Percentiles rank a stretch among this genome's conserved stretches.
These are phyloP conservation scores for Bubo bubo DNA, from an alignment of 2,113 vertebrate genomes.

Conservation along the genomic window DNA sequence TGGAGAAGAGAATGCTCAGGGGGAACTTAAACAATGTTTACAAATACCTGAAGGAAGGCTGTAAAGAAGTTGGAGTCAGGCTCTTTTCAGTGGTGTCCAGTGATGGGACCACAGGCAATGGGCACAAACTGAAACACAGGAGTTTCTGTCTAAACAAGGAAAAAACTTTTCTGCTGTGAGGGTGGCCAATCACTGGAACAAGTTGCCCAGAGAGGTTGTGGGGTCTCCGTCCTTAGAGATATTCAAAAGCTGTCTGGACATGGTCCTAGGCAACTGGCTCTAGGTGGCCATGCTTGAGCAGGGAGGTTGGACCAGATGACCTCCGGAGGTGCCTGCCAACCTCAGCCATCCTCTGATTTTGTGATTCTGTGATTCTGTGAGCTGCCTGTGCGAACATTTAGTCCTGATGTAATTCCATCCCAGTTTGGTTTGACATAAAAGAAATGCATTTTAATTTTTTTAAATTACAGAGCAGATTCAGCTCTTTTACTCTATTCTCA, in stretches of 20 bases:
- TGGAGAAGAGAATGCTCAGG: not conserved
- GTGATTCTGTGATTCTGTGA: not conserved
- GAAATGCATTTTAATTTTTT: not conserved
- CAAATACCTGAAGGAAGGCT: not conserved
- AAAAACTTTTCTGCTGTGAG: not conserved
- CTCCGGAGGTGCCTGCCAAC: not conserved
- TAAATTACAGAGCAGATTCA: not conserved
- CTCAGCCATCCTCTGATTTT: not conserved
- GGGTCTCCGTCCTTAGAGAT: not conserved
- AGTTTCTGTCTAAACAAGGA: not conserved
- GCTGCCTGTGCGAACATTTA: not conserved
- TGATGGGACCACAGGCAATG: not conserved
- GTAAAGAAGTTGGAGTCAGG: not conserved
- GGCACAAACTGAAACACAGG: not conserved
- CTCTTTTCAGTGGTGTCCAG: not conserved
- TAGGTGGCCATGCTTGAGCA: not conserved
- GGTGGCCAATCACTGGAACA: not conserved
- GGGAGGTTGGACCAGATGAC: not conserved
- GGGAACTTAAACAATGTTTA: not conserved
- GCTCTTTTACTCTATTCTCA: not conserved
- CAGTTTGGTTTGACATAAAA: not conserved
- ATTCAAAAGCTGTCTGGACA: not conserved
- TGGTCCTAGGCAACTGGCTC: not conserved
- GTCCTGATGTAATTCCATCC: not conserved
- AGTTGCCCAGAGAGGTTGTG: not conserved